Evolutionary conservation across 2,797 vertebrate species (phyloP).

Genomic region (Zenarchopterus dispar): DNA sequence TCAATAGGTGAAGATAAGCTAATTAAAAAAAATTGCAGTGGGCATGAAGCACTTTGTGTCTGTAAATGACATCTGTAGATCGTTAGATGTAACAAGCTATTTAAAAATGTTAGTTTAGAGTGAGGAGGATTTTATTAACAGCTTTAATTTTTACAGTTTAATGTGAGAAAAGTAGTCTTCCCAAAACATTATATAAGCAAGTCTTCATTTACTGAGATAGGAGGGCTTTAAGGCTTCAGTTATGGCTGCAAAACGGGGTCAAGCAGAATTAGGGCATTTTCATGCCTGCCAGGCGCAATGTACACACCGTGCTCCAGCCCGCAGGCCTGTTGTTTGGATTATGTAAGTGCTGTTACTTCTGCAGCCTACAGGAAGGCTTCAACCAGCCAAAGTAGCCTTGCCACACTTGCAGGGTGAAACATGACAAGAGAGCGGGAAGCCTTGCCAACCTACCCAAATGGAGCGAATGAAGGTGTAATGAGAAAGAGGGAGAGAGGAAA

Average conservation of each 20-base stretch:
- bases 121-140: too few relatives aligned
- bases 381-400: slow-evolving; percentile 42
- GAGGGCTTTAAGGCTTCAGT: slow-evolving; percentile 33
- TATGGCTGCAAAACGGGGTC: slow-evolving; percentile 61
- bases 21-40: too few relatives aligned
- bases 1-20: too few relatives aligned
- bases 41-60: too few relatives aligned
- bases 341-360: slow-evolving; percentile 71
- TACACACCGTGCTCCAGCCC: slow-evolving; percentile 57
- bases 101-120: too few relatives aligned
- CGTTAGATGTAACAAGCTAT: too few relatives aligned
- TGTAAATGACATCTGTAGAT: too few relatives aligned
- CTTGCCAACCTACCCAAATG: slow-evolving; percentile 69
- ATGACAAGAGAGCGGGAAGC: slow-evolving; percentile 59
- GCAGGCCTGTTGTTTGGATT: slow-evolving; percentile 69
- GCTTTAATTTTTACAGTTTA: not conserved
- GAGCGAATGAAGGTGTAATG: slow-evolving; percentile 23
- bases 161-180: slow-evolving; percentile 13
- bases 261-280: slow-evolving; percentile 61
- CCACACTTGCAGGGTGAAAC: slow-evolving; percentile 56
- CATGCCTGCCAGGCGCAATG: slow-evolving; percentile 42
- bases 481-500: not conserved
- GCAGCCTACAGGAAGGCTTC: slow-evolving; percentile 63
- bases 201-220: slow-evolving; percentile 19
- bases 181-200: slow-evolving; percentile 26